Conservation (phyloP, 1,140 invertebrate species). For the Lepidurus couesii region DNA sequence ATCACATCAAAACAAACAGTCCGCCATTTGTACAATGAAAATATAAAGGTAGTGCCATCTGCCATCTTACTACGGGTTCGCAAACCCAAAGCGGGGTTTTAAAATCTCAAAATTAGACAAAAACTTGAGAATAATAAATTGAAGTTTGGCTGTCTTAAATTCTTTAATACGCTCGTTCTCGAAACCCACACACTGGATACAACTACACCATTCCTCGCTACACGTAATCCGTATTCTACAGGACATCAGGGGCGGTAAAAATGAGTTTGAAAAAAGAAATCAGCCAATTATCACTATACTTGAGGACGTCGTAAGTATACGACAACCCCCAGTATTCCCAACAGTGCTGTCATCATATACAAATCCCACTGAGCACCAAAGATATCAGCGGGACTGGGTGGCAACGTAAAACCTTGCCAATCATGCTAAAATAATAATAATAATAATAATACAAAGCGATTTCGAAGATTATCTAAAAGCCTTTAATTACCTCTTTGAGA, state of each 20-base stretch:
- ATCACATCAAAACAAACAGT: conserved; percentile 6
- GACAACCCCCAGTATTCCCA: conserved; percentile 71
- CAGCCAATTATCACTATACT: conserved; percentile 36
- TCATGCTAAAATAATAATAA: conserved; percentile 53
- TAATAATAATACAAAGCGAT: conserved; percentile 28
- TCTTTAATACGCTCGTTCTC: neutral
- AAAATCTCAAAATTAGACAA: neutral
- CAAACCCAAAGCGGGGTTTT: neutral
- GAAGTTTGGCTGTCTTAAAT: neutral
- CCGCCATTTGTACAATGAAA: neutral
- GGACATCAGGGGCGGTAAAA: neutral
- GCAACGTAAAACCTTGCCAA: conserved; percentile 50
- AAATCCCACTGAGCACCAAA: conserved; percentile 89
- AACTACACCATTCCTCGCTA: neutral
- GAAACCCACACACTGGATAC: neutral
- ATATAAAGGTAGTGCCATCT: neutral
- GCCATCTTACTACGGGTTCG: neutral
- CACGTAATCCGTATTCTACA: neutral
- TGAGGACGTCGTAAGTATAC: conserved; percentile 68
- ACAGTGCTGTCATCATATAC: conserved; percentile 77
- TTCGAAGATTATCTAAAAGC: neutral
- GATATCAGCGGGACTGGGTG: conserved; percentile 59
- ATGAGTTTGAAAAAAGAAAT: neutral
- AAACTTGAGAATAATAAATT: neutral
- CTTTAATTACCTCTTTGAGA: conserved; percentile 57